Conservation (phyloP, 2,888 invertebrate species). For the Crocallis elinguaria region DNA sequence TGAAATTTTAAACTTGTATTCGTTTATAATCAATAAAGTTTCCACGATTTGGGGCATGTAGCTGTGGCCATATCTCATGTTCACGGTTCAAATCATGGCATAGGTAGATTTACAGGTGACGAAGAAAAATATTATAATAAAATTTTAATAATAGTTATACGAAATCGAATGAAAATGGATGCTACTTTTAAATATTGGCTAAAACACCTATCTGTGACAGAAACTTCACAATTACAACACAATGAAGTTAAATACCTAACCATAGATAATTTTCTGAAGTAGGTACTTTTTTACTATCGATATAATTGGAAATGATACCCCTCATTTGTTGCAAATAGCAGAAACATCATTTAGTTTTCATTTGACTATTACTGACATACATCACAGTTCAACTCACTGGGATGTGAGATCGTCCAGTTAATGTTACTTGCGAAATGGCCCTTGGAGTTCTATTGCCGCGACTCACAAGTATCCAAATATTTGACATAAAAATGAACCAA, state of each 20-base stretch:
- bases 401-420: no score
- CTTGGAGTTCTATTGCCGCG: neutral
- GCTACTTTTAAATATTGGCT: neutral
- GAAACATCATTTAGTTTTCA: no score
- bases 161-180: neutral
- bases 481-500: neutral
- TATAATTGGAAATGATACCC: neutral
- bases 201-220: neutral
- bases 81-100: slow-evolving; percentile 9
- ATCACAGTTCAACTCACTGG: no score
- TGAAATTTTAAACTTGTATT: slow-evolving; percentile 16
- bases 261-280: no score
- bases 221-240: neutral
- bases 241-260: neutral
- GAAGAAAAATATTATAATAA: slow-evolving; percentile 1
- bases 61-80: slow-evolving; percentile 20
- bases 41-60: slow-evolving; percentile 13
- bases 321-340: no score
- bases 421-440: neutral
- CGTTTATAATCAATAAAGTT: slow-evolving; percentile 24
- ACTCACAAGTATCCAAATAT: neutral
- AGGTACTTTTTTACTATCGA: no score
- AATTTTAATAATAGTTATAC: neutral
- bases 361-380: no score
- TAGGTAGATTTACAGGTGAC: slow-evolving; percentile 15